These are phyloP conservation scores for Xestia ashworthii DNA, from an alignment of 2,888 invertebrate species.

Conservation along the genomic window DNA sequence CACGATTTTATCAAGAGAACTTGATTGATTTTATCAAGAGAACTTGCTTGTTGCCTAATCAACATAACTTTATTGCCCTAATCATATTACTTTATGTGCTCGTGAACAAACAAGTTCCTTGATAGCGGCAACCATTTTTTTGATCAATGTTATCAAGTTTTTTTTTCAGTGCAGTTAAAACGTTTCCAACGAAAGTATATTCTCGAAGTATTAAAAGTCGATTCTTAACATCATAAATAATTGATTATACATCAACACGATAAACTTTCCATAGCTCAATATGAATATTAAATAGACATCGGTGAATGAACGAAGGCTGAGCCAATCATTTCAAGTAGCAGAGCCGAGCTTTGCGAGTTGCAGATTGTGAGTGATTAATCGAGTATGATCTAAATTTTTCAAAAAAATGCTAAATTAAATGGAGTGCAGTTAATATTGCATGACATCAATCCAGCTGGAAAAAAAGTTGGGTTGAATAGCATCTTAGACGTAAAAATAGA, in stretches of 20 bases:
- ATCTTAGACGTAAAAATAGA: background rate
- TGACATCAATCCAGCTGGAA: background rate
- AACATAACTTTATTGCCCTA: no score
- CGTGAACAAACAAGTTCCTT: background rate
- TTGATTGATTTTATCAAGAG: no score
- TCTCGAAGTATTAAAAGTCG: background rate
- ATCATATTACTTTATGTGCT: no score
- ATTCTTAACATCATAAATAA: no score
- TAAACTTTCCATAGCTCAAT: slow-evolving; percentile 7
- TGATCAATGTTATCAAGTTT: no score
- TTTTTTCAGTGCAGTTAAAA: no score
- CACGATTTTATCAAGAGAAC: no score
- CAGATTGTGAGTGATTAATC: slow-evolving; percentile 46
- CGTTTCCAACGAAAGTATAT: background rate
- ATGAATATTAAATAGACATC: slow-evolving; percentile 16
- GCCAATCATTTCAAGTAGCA: slow-evolving; percentile 35
- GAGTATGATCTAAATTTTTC: slow-evolving; percentile 14
- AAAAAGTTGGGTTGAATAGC: background rate
- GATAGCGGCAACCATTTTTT: no score
- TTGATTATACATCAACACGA: slow-evolving; percentile 14
- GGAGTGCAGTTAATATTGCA: background rate
- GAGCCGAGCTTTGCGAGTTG: slow-evolving; percentile 39
- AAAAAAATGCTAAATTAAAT: background rate
- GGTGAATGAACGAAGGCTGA: slow-evolving; percentile 11
- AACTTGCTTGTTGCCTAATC: no score